A percentile compares a stretch with the other conserved stretches of the same genome.
These are phyloP conservation scores for Campopleginae sp. DNA, from an alignment of 2,888 invertebrate species.

Conservation along the genomic window DNA sequence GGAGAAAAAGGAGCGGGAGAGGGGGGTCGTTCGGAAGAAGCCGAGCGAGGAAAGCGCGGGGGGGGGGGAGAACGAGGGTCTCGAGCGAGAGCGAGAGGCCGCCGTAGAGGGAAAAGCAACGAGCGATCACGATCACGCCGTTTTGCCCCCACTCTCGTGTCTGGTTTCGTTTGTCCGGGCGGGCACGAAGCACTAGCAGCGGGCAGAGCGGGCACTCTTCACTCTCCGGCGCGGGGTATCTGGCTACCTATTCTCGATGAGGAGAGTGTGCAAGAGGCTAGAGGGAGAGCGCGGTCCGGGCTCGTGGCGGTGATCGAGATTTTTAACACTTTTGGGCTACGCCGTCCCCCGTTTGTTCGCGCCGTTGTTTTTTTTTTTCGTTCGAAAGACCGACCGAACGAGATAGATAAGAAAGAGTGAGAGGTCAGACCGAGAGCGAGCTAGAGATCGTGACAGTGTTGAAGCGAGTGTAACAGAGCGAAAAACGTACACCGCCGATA, in stretches of 20 bases:
- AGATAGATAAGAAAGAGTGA: constrained; percentile 16
- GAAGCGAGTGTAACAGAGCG: constrained; percentile 12
- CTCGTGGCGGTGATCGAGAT: constrained; percentile 72
- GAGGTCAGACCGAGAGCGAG: background rate
- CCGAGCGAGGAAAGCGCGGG: background rate
- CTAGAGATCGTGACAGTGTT: constrained; percentile 38
- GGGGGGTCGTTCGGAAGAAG: background rate
- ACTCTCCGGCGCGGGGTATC: constrained; percentile 63
- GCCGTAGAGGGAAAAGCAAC: constrained; percentile 4
- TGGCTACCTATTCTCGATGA: constrained; percentile 72
- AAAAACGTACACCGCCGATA: background rate
- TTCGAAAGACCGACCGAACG: constrained; percentile 30
- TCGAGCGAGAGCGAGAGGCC: background rate
- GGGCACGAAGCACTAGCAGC: constrained; percentile 33
- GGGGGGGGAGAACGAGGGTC: background rate
- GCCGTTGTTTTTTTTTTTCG: constrained; percentile 51
- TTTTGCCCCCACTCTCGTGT: constrained; percentile 31
- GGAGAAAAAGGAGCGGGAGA: background rate
- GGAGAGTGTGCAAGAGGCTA: constrained; percentile 72
- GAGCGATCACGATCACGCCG: constrained; percentile 32
- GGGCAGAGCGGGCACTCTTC: constrained; percentile 46
- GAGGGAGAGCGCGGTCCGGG: constrained; percentile 73
- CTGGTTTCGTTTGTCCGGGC: constrained; percentile 52
- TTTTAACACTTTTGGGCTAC: constrained; percentile 69
- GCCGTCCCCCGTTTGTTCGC: constrained; percentile 65